Conservation (phyloP, 2,113 vertebrate genomes). For the Oreochromis aureus region DNA sequence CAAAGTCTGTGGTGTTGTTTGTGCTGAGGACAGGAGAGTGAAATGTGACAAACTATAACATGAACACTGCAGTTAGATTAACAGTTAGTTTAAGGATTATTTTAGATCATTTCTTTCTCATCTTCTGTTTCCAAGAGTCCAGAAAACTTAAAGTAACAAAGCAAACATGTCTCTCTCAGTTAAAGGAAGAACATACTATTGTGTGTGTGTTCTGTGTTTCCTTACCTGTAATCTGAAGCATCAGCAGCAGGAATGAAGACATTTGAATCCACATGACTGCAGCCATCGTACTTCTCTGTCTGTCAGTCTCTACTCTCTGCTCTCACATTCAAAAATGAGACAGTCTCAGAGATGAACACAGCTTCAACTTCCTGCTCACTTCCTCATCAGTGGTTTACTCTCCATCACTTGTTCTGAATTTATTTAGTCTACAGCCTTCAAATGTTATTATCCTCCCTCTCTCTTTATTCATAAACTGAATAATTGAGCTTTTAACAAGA, state of each 20-base stretch:
- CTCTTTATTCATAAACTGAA: background rate
- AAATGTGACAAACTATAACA: background rate
- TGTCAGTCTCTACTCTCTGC: background rate
- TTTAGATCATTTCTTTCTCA: accelerated
- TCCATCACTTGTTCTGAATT: background rate
- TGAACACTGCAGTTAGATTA: background rate
- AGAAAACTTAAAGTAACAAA: background rate
- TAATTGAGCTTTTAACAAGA: background rate
- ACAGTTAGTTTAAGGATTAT: background rate
- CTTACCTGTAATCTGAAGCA: background rate
- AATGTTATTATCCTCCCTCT: background rate
- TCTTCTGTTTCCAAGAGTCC: accelerated
- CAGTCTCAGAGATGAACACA: background rate
- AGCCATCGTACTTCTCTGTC: background rate
- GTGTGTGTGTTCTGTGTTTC: background rate
- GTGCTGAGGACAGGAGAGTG: background rate
- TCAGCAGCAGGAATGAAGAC: background rate
- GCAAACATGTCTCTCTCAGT: background rate
- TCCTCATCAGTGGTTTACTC: background rate
- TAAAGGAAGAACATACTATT: background rate
- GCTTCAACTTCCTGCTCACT: accelerated
- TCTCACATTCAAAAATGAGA: background rate
- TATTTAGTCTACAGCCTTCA: accelerated
- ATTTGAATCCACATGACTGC: background rate
- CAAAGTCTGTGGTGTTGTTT: accelerated